A percentile compares a stretch with the other conserved stretches of the same genome.
Conservation (phyloP, 2,888 invertebrate genomes). For the Orchesellides sinensis region DNA sequence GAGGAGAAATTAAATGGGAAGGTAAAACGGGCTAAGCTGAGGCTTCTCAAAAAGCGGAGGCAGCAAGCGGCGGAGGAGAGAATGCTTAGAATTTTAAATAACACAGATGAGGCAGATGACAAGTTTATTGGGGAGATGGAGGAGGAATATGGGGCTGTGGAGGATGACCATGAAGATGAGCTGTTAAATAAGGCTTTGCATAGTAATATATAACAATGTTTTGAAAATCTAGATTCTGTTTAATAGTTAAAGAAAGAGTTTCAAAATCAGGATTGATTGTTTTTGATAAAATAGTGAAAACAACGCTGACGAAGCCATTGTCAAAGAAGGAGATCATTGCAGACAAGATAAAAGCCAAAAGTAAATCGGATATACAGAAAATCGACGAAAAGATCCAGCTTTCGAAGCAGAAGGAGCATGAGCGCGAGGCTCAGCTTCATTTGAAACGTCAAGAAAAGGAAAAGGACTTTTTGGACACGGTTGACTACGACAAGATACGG, state of each 20-base stretch:
- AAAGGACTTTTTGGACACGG: slow-evolving; percentile 20
- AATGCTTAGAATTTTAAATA: slow-evolving; percentile 22
- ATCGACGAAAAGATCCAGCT: slow-evolving; percentile 25
- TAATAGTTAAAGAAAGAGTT: too few species aligned
- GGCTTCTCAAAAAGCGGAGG: slow-evolving; percentile 49
- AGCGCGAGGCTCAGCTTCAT: slow-evolving; percentile 9
- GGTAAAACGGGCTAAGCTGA: slow-evolving; percentile 60
- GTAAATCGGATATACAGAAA: not conserved
- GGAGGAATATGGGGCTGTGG: not conserved
- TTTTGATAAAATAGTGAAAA: not conserved
- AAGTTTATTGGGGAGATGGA: not conserved
- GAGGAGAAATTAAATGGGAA: slow-evolving; percentile 57
- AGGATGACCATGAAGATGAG: slow-evolving; percentile 1
- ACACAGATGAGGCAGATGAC: not conserved
- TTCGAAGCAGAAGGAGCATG: slow-evolving; percentile 15
- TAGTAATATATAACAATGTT: slow-evolving; percentile 3
- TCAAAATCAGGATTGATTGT: too few species aligned
- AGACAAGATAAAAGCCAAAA: slow-evolving; percentile 27
- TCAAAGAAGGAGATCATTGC: slow-evolving; percentile 12
- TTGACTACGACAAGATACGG: too few species aligned
- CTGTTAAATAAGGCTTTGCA: slow-evolving; percentile 20
- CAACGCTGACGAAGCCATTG: not conserved
- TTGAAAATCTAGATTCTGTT: too few species aligned
- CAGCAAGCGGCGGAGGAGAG: slow-evolving; percentile 44
- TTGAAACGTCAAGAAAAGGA: slow-evolving; percentile 32